Percentiles rank a stretch among this genome's conserved stretches.
Evolutionary conservation across 1,140 invertebrate species (phyloP).

Genomic region (Pollicipes pollicipes): DNA sequence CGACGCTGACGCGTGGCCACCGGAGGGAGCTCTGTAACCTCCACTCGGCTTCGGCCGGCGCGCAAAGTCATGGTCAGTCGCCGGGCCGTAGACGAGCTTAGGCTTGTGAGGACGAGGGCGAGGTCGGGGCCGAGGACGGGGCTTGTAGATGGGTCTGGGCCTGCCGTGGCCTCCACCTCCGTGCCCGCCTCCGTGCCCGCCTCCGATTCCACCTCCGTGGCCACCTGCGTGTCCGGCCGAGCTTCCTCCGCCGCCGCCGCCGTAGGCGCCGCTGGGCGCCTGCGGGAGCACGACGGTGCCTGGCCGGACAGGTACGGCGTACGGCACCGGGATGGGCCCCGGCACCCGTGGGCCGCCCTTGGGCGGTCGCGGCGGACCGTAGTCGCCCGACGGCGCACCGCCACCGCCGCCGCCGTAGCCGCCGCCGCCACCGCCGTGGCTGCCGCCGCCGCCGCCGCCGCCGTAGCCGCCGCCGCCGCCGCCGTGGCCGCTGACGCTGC

Average conservation of each 20-base stretch:
- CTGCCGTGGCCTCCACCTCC: background rate
- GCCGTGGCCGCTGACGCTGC: too few species aligned
- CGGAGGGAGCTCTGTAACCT: background rate
- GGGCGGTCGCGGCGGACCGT: background rate
- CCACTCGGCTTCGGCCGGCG: conserved; percentile 4
- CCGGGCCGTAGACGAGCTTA: background rate
- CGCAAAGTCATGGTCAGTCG: conserved; percentile 9
- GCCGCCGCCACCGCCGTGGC: background rate
- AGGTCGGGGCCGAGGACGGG: background rate
- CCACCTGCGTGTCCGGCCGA: background rate
- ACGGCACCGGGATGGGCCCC: conserved; percentile 14
- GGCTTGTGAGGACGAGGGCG: background rate
- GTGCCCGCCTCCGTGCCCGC: background rate
- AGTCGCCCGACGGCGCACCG: background rate
- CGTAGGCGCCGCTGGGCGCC: conserved; percentile 6
- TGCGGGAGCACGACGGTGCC: conserved; percentile 13
- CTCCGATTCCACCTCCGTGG: background rate
- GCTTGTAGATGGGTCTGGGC: conserved; percentile 2
- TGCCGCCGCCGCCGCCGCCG: background rate
- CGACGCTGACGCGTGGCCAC: too few species aligned
- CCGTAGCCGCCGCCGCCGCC: background rate
- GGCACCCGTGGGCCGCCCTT: background rate
- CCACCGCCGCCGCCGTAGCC: too few species aligned
- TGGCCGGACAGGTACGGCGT: conserved; percentile 13
- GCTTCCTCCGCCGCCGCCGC: too few species aligned